Conservation (phyloP, 1,140 invertebrate species). For the Anadara kagoshimensis region DNA sequence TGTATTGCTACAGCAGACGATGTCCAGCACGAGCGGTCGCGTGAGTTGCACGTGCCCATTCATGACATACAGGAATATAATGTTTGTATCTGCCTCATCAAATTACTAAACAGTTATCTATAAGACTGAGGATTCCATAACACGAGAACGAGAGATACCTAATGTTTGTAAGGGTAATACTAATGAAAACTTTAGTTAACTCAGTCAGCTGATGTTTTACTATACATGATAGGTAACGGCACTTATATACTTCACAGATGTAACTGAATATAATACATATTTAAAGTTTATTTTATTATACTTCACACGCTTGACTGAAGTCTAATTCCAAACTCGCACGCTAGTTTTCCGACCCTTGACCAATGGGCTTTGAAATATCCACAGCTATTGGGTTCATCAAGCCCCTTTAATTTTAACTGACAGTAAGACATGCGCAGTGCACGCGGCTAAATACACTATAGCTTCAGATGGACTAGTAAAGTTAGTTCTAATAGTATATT, state of each 20-base stretch:
- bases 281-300: too few relatives aligned
- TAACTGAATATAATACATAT: too few relatives aligned
- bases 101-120: neutral
- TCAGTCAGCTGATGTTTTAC: neutral
- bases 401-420: too few relatives aligned
- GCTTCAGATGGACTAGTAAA: neutral
- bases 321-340: too few relatives aligned
- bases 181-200: neutral
- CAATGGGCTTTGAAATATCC: too few relatives aligned
- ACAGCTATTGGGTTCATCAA: too few relatives aligned
- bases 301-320: too few relatives aligned
- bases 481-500: neutral
- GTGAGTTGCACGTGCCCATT: constrained; percentile 35
- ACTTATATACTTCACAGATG: too few relatives aligned
- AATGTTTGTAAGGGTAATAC: neutral
- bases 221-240: too few relatives aligned
- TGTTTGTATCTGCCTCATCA: constrained; percentile 14
- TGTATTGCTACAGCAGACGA: neutral
- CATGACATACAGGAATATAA: too few relatives aligned
- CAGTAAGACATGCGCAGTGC: too few relatives aligned
- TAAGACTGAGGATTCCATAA: neutral
- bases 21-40: constrained; percentile 39
- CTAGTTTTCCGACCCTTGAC: too few relatives aligned
- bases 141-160: constrained; percentile 2
- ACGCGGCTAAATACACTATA: neutral